Conservation (phyloP, 1,140 invertebrate species). For the Orius laevigatus region DNA sequence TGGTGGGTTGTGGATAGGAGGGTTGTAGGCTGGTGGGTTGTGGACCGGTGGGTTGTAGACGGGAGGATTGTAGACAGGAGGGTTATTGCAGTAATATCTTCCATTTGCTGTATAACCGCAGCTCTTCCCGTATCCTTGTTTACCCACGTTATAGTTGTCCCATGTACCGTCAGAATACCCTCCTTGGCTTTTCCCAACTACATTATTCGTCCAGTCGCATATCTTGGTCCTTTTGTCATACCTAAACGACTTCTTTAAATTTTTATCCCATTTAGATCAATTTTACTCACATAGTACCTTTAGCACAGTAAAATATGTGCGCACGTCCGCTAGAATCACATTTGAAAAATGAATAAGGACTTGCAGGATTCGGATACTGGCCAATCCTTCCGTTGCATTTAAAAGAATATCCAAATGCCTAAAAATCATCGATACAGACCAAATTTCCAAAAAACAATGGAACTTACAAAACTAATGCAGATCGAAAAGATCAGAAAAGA, state of each 20-base stretch:
- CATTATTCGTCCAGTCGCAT: neutral
- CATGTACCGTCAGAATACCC: neutral
- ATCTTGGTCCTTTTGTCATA: neutral
- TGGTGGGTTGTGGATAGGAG: no score
- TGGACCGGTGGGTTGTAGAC: no score
- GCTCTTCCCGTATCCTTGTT: neutral
- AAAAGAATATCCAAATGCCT: no score
- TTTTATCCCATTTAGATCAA: neutral
- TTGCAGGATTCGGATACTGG: neutral
- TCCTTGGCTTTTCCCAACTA: neutral
- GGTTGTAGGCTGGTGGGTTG: no score
- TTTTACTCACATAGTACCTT: constrained; percentile 1
- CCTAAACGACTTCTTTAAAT: neutral
- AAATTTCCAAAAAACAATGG: no score
- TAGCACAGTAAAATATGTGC: neutral
- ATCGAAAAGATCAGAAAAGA: no score
- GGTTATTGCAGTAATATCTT: neutral
- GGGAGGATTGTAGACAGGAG: neutral
- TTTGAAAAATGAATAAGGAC: neutral
- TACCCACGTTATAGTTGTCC: neutral
- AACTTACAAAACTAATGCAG: no score
- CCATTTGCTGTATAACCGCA: neutral
- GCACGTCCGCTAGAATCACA: neutral
- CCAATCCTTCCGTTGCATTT: no score
- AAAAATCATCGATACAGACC: no score